Percentiles rank a stretch among this genome's conserved stretches.
These are phyloP conservation scores for Dreissena polymorpha DNA, from an alignment of 1,140 invertebrate species.

Conservation along the genomic window DNA sequence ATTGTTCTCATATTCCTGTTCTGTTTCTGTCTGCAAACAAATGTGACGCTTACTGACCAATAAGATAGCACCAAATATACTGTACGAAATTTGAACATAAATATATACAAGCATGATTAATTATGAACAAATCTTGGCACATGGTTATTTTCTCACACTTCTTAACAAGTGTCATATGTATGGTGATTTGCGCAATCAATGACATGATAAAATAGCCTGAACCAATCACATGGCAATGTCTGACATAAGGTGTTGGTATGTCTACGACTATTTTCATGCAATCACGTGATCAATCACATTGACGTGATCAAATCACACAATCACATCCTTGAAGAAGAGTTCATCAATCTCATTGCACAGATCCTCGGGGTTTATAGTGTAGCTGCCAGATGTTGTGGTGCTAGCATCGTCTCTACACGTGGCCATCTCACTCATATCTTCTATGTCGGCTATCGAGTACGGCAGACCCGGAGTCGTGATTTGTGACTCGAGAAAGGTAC, in stretches of 20 bases:
- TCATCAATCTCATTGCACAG: slow-evolving; percentile 75
- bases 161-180: slow-evolving; percentile 6
- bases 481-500: slow-evolving; percentile 57
- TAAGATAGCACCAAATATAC: slow-evolving; percentile 35
- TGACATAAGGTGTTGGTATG: slow-evolving; percentile 1
- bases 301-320: slow-evolving; percentile 63
- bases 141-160: slow-evolving; percentile 6
- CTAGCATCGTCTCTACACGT: slow-evolving; percentile 64
- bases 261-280: not conserved
- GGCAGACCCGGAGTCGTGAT: slow-evolving; percentile 62
- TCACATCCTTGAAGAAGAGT: slow-evolving; percentile 75
- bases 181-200: not conserved
- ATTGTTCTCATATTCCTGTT: too few relatives aligned
- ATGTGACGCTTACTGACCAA: slow-evolving; percentile 48
- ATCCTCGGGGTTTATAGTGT: slow-evolving; percentile 76
- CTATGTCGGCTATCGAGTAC: slow-evolving; percentile 73
- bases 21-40: not conserved
- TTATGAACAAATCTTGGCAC: slow-evolving; percentile 33
- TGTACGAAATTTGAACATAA: not conserved
- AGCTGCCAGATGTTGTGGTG: slow-evolving; percentile 74
- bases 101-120: not conserved
- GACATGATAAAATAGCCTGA: not conserved
- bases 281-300: not conserved
- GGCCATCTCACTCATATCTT: slow-evolving; percentile 64
- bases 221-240: not conserved